Conservation (phyloP, 2,797 vertebrate genomes). For the Balearica regulorum region DNA sequence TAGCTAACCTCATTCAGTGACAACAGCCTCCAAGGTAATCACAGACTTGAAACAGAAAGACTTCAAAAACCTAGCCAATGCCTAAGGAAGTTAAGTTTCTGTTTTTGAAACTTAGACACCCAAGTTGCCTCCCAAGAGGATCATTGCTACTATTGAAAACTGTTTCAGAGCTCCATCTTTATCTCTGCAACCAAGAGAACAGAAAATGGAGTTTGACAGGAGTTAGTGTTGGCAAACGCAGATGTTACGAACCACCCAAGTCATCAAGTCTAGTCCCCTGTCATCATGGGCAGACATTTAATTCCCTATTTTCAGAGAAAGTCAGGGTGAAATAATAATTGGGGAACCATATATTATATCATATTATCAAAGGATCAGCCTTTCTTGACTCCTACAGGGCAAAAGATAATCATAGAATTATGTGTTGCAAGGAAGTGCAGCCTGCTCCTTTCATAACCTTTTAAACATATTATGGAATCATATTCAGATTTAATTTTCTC, state of each 20-base stretch:
- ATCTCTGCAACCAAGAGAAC: neutral
- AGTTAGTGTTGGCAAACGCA: neutral
- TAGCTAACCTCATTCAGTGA: neutral
- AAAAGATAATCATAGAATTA: neutral
- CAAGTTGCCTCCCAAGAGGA: neutral
- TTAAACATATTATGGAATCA: neutral
- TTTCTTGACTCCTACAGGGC: neutral
- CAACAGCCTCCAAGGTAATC: neutral
- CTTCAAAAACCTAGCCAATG: neutral
- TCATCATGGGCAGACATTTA: neutral
- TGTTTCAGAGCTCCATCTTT: neutral
- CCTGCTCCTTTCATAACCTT: neutral
- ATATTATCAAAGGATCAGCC: neutral
- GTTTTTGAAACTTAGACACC: neutral
- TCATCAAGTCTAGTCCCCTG: neutral
- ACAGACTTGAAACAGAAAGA: neutral
- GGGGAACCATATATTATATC: neutral
- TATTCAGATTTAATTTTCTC: neutral
- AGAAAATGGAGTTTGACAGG: neutral
- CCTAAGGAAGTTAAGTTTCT: neutral
- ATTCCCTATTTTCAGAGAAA: neutral
- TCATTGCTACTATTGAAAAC: neutral
- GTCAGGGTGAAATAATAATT: neutral
- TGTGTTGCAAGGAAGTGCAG: rapidly evolving
- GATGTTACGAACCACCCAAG: neutral